Evolutionary conservation across 2,888 invertebrate species (phyloP).

Genomic region (Sarcophaga carnaria): DNA sequence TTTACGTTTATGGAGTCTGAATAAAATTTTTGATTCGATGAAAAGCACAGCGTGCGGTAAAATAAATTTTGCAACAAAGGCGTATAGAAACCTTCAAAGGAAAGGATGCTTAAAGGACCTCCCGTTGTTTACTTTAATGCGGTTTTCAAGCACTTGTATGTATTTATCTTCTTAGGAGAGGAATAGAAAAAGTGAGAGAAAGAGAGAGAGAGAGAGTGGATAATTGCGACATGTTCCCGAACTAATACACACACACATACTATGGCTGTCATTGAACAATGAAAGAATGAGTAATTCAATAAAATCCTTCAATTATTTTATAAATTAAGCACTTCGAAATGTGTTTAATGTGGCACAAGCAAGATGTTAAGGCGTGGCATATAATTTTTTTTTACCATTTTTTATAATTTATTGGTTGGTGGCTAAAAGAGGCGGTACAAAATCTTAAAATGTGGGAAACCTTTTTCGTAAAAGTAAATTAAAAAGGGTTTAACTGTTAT

Average conservation of each 20-base stretch:
- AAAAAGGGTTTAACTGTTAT: neutral
- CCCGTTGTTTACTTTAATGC: slow-evolving; percentile 60
- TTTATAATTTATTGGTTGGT: slow-evolving; percentile 31
- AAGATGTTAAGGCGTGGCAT: slow-evolving; percentile 32
- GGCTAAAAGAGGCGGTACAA: slow-evolving; percentile 58
- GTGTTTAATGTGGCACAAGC: slow-evolving; percentile 16
- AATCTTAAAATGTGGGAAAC: slow-evolving; percentile 29
- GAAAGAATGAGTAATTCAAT: neutral
- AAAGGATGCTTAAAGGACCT: slow-evolving; percentile 55
- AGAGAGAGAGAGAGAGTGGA: too few relatives aligned
- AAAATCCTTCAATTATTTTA: slow-evolving; percentile 63
- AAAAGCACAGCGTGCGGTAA: slow-evolving; percentile 70
- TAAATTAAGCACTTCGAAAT: slow-evolving; percentile 39
- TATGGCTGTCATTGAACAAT: neutral
- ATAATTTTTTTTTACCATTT: neutral
- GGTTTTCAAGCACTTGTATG: slow-evolving; percentile 68
- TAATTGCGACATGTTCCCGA: slow-evolving; percentile 56
- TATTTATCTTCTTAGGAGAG: slow-evolving; percentile 68
- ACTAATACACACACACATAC: neutral
- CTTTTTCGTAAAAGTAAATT: neutral
- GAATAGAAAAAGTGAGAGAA: too few relatives aligned
- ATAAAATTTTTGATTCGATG: slow-evolving; percentile 58
- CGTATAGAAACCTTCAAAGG: slow-evolving; percentile 31
- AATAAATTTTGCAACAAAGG: slow-evolving; percentile 54
- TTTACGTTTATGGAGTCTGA: slow-evolving; percentile 40